Conservation (phyloP, 2,888 invertebrate species). For the Drosophila pseudotalamancana region DNA sequence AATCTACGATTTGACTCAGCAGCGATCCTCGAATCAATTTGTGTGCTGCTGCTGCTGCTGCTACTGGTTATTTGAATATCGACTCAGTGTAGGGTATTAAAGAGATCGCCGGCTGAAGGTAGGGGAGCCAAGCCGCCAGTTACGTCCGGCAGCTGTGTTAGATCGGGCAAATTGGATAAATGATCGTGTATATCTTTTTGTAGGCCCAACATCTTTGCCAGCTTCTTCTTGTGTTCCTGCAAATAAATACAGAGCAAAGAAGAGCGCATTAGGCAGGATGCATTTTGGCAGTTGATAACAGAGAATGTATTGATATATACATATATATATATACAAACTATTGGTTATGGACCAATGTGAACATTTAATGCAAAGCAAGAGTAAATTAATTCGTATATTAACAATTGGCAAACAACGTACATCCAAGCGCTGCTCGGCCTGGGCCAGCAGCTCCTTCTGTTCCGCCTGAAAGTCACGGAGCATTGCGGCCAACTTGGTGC, state of each 20-base stretch:
- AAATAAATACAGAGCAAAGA: conserved; percentile 67
- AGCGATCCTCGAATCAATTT: background rate
- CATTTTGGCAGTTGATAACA: background rate
- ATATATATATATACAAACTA: background rate
- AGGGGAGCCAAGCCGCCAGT: conserved; percentile 96
- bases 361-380: conserved; percentile 30
- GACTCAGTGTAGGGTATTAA: conserved; percentile 87
- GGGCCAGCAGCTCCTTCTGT: conserved; percentile 93
- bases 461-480: conserved; percentile 93
- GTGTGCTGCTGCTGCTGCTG: conserved; percentile 22
- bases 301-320: conserved; percentile 13
- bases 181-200: conserved; percentile 96
- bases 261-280: conserved; percentile 8
- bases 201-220: conserved; percentile 93
- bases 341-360: background rate
- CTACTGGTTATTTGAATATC: background rate
- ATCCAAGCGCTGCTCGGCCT: conserved; percentile 94
- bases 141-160: conserved; percentile 95
- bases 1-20: conserved; percentile 15
- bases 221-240: conserved; percentile 96
- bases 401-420: conserved; percentile 84
- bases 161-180: conserved; percentile 96
- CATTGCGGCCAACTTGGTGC: conserved; percentile 94
- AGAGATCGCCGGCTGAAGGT: conserved; percentile 97
- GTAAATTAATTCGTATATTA: conserved; percentile 9